A percentile compares a stretch with the other conserved stretches of the same genome.
Conservation (phyloP, 2,797 vertebrate genomes). For the Propithecus deckenii region DNA sequence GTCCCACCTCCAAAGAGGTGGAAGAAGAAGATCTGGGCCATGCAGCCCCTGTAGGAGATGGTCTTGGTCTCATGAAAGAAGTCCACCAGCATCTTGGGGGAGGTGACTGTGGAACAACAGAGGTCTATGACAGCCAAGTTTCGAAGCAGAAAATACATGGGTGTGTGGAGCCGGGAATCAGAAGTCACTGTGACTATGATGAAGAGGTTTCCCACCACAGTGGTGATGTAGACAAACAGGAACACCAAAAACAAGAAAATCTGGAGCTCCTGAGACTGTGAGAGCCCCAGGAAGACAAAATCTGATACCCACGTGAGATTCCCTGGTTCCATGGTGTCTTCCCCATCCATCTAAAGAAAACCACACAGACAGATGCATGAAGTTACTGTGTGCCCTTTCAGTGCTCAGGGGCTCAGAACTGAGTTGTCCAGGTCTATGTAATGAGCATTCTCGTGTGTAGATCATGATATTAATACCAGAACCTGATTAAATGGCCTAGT, state of each 20-base stretch:
- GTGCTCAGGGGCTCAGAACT: neutral
- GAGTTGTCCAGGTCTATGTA: neutral
- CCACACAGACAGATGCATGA: neutral
- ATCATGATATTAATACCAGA: neutral
- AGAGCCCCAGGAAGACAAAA: constrained; percentile 62
- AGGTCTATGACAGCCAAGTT: constrained; percentile 63
- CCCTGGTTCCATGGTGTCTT: neutral
- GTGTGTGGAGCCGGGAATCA: constrained; percentile 37
- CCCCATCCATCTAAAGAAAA: neutral
- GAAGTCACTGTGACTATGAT: constrained; percentile 48
- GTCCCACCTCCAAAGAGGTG: constrained; percentile 69
- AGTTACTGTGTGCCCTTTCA: neutral
- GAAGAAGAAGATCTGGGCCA: constrained; percentile 76
- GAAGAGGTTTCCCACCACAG: constrained; percentile 41
- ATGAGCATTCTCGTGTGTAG: neutral
- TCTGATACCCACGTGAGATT: constrained; percentile 6
- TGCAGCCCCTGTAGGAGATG: constrained; percentile 68
- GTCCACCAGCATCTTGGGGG: constrained; percentile 64
- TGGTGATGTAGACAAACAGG: constrained; percentile 42
- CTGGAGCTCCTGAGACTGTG: constrained; percentile 13
- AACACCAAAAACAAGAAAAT: constrained; percentile 60
- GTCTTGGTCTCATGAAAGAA: constrained; percentile 58
- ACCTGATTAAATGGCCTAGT: neutral
- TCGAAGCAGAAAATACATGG: constrained; percentile 72
- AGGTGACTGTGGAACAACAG: constrained; percentile 67